Percentiles rank a stretch among this genome's conserved stretches.
Conservation (phyloP, 2,888 invertebrate genomes). For the Lissonota sp. region DNA sequence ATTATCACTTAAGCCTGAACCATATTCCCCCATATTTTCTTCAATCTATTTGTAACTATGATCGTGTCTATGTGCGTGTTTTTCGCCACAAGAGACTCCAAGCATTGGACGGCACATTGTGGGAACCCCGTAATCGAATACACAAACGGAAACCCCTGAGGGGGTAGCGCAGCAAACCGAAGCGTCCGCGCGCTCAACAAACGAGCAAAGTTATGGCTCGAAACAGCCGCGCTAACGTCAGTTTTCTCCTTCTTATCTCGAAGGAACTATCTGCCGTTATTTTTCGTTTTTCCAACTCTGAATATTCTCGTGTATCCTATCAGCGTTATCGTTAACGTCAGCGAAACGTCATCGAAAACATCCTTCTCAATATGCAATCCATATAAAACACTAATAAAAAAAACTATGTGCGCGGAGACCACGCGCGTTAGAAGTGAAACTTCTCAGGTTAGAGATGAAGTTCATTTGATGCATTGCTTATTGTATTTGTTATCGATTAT, state of each 20-base stretch:
- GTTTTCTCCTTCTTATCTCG: slow-evolving; percentile 75
- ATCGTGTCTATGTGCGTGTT: slow-evolving; percentile 15
- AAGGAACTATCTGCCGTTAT: slow-evolving; percentile 77
- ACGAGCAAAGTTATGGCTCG: slow-evolving; percentile 75
- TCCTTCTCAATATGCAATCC: no score
- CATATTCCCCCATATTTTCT: no score
- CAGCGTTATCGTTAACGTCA: slow-evolving; percentile 10
- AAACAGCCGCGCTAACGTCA: slow-evolving; percentile 67
- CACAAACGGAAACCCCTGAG: slow-evolving; percentile 75
- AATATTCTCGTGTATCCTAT: slow-evolving; percentile 16
- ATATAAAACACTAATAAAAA: no score
- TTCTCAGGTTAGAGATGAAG: no score
- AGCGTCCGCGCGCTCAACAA: slow-evolving; percentile 57
- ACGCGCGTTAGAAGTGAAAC: no score
- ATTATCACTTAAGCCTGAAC: no score
- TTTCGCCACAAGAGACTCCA: slow-evolving; percentile 26
- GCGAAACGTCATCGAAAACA: slow-evolving; percentile 23
- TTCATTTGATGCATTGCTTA: no score
- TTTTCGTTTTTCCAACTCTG: slow-evolving; percentile 60
- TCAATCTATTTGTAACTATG: background rate
- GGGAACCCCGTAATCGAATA: slow-evolving; percentile 78
- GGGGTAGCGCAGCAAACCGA: slow-evolving; percentile 67
- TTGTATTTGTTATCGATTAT: no score
- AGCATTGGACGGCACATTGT: slow-evolving; percentile 66
- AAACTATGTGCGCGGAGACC: no score